Evolutionary conservation across 2,113 vertebrate species (phyloP).

Genomic region (Nansenia antarctica): DNA sequence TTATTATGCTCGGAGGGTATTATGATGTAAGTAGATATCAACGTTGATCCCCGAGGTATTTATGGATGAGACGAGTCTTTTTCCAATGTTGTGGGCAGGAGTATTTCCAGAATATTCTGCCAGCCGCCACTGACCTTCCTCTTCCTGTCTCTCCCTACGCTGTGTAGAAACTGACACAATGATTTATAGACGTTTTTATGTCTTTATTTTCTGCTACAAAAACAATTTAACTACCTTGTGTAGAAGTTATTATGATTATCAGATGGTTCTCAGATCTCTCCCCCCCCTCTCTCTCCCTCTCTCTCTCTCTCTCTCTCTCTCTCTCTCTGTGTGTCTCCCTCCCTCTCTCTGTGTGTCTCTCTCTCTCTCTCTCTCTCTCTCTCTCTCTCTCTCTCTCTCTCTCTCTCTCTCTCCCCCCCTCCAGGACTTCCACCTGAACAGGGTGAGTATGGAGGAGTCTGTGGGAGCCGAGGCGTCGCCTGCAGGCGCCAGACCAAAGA

Average conservation of each 20-base stretch:
- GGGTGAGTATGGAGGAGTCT: constrained; percentile 91
- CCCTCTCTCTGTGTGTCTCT: not conserved
- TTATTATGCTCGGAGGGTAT: not conserved
- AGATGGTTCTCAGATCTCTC: too few relatives aligned
- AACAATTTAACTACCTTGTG: too few relatives aligned
- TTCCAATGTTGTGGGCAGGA: not conserved
- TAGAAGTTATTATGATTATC: too few relatives aligned
- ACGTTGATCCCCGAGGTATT: not conserved
- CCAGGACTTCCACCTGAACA: constrained; percentile 95
- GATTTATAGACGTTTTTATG: too few relatives aligned
- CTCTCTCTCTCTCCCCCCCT: not conserved
- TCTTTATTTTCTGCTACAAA: too few relatives aligned
- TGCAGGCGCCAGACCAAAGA: constrained; percentile 94
- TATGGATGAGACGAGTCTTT: not conserved
- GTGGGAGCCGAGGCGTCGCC: constrained; percentile 81
- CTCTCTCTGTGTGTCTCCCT: too few relatives aligned
- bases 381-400: too few relatives aligned
- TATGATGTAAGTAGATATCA: not conserved
- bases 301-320: too few relatives aligned
- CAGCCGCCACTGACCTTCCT: not conserved
- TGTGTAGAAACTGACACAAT: too few relatives aligned
- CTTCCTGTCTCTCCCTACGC: too few relatives aligned
- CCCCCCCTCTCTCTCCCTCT: too few relatives aligned
- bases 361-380: too few relatives aligned
- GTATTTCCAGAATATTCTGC: not conserved